Evolutionary conservation across 2,888 invertebrate species (phyloP).

Genomic region (Machimus rusticus): DNA sequence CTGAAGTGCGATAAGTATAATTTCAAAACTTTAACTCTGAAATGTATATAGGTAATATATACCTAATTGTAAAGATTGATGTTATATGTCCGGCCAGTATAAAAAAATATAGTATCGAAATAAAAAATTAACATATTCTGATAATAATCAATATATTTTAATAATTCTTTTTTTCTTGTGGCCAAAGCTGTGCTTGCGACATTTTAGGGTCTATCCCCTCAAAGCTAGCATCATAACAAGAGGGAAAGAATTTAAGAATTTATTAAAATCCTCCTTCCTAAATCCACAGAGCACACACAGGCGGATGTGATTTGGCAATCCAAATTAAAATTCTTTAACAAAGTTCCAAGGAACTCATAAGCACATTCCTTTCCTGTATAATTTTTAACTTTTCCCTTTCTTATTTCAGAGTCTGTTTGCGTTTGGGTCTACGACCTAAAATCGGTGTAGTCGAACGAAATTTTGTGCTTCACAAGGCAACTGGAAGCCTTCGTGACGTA

Average conservation of each 20-base stretch:
- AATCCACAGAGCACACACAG: too few species aligned
- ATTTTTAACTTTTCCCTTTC: neutral
- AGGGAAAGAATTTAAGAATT: neutral
- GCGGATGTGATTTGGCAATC: neutral
- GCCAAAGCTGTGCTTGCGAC: too few species aligned
- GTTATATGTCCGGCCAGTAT: too few species aligned
- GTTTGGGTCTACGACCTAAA: neutral
- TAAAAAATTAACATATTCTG: too few species aligned
- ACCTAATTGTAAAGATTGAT: too few species aligned
- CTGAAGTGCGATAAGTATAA: too few species aligned
- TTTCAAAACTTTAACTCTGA: too few species aligned
- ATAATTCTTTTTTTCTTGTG: too few species aligned
- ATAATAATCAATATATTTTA: too few species aligned
- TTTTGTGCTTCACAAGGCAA: neutral
- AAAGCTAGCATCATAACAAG: neutral
- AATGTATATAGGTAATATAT: too few species aligned
- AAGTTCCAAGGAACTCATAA: neutral
- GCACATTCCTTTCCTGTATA: neutral
- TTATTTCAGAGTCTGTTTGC: neutral
- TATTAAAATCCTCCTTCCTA: neutral
- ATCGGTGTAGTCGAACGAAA: neutral
- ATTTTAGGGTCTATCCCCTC: too few species aligned
- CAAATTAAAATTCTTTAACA: neutral
- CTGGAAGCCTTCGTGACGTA: neutral
- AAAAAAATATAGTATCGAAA: too few species aligned